Percentiles rank a stretch among this genome's conserved stretches.
Evolutionary conservation across 2,113 vertebrate species (phyloP).

Genomic region (Columba livia): DNA sequence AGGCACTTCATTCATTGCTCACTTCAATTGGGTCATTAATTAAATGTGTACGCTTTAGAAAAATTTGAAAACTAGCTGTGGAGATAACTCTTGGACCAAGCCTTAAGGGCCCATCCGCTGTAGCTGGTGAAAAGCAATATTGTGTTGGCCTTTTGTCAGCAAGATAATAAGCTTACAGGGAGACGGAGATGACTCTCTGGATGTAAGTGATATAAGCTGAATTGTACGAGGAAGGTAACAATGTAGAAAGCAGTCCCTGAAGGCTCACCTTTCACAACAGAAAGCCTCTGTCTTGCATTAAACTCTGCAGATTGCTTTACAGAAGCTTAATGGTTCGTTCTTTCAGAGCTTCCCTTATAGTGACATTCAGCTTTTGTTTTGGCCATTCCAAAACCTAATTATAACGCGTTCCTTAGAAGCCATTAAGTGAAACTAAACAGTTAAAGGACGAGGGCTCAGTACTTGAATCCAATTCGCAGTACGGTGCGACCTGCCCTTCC

Average conservation of each 20-base stretch:
- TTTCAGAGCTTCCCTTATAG: neutral
- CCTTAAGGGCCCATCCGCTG: neutral
- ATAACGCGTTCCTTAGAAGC: neutral
- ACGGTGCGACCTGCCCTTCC: neutral
- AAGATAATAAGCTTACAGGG: neutral
- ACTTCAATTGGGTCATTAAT: neutral
- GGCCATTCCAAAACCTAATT: neutral
- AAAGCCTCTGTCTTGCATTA: neutral
- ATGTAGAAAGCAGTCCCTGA: neutral
- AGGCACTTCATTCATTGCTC: constrained; percentile 12
- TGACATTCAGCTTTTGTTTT: neutral
- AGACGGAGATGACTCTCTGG: neutral
- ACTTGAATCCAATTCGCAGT: neutral
- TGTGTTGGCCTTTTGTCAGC: constrained; percentile 1
- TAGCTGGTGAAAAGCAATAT: neutral
- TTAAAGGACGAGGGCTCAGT: neutral
- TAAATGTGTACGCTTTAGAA: neutral
- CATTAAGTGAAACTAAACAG: constrained; percentile 1
- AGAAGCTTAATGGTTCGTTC: neutral
- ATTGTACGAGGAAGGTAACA: constrained; percentile 1
- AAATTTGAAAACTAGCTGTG: neutral
- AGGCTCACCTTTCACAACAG: constrained; percentile 26
- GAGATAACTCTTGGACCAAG: neutral
- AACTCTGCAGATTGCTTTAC: constrained; percentile 22
- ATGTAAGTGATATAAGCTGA: neutral